Base-by-base conservation (phyloP, 2,113 vertebrate genomes). In the Nanorana parkeri region DNA sequence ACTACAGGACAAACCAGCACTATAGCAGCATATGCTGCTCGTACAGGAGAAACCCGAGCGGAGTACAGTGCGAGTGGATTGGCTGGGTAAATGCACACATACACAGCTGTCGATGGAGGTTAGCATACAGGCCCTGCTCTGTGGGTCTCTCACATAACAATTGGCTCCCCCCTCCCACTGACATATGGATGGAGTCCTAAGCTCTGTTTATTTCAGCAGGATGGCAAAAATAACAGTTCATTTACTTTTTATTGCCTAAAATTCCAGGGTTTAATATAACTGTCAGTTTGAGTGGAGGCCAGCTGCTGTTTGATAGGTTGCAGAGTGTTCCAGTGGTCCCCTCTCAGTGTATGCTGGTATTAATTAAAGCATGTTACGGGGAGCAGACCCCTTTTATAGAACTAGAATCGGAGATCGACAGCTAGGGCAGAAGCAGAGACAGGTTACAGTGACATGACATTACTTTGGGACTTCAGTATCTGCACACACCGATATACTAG, bases 211-310 rank as follows among this genome's bases (percentile, higher is more conserved):
- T 90, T 91, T 91, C 88, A 88, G 86, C 74, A 91, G 92, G 90
- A 90, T 86, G 78, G 89, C 89, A 92, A 92, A 92, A 92, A 91
- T 88, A 93, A 91, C 90, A 92, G 90, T 90, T 93, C 92, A 92
- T 93, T 93, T 92, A 91, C 90, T 92, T 93, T 92, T 91, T 92
- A 92, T 91, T 91, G 88, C 90, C 88, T 91, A 90, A 86, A 92
- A 91, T 91, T 93, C 91, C 91, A 91, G 92, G 89, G 92, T 92
- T 91, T 92, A 91, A 92, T 91, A 91, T 93, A 93, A 91, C 92
- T 93, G 92, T 92, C 92, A 92, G 91, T 90, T 91, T 84, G 89
- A 93, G 92, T 89, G 73, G 87, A 88, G 89, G 87, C 86, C 91
- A 92, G 93, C 91, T 91, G 89, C 93, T 86, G 56, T 87, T 91